Evolutionary conservation across 2,888 invertebrate species (phyloP), one percentile per base, ranked within the genome.

Genomic region (Plagodis dolabraria): DNA sequence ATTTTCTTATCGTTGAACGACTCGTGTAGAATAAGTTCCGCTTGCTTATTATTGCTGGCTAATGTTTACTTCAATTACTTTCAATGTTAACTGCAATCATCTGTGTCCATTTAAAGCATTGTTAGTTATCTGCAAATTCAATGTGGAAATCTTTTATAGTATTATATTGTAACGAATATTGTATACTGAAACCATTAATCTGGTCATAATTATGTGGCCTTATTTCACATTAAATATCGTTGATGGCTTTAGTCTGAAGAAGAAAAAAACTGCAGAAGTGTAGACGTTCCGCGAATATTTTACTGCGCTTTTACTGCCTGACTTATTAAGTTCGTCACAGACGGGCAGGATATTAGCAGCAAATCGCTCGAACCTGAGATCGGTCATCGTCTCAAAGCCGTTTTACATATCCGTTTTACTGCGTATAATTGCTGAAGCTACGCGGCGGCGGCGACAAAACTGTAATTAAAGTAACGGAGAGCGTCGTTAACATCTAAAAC

Each of bases 381-480:
- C 81, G 82, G 82, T 82, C 82, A 84, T 82, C 82, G 83, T 84
- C 79, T 68, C 57, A 68, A 80, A 85, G 84, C 77, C 77, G 79
- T 86, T 87, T 86, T 82, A 85, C 84, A 86, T 85, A 87, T 89
- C 85, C 85, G 85, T 85, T 87, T 87, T 83, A 87, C 80, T 83
- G 83, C 82, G 82, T 80, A 82, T 86, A 87, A 88, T 89, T 87
- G 84, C 81, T 83, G 72, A 80, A 86, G 78, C 75, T 77, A 75
- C 73, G 78, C 77, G 79, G 79, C 74, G 79, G 79, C 74, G 77
- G 81, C 85, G 87, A 87, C 86, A 84, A 86, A 88, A 80, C 82
- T 76, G 85, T 83, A 89, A 90, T 90, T 89, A 89, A 88, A 86
- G 74, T 90, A 90, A 90, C 89, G 87, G 89, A 76, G 78, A 76